A percentile compares a stretch with the other conserved stretches of the same genome.
Evolutionary conservation across 1,140 invertebrate genomes (phyloP).

Genomic region (Drosophila pallidifrons): DNA sequence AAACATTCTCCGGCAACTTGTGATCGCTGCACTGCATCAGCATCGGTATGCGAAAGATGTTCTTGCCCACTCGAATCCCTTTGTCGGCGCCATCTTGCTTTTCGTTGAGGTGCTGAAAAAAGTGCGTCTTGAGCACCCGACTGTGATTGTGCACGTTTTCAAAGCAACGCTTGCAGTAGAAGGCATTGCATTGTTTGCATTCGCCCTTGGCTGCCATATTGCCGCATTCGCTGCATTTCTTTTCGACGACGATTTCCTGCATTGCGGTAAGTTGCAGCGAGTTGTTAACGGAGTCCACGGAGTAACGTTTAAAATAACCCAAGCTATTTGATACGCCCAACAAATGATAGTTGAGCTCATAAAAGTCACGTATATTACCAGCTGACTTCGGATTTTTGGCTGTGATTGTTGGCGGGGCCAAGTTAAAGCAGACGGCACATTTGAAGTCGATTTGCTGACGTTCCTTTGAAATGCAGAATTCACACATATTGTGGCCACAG

Average conservation of each 20-base stretch:
- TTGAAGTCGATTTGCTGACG: constrained; percentile 34
- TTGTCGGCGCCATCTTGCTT: background rate
- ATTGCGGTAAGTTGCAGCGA: constrained; percentile 11
- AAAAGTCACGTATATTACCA: constrained; percentile 51
- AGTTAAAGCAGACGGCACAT: constrained; percentile 55
- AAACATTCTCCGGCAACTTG: constrained; percentile 15
- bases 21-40: constrained; percentile 32
- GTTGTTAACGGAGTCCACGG: constrained; percentile 39
- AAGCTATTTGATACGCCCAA: constrained; percentile 52
- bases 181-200: constrained; percentile 65
- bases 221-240: constrained; percentile 69
- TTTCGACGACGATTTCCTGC: constrained; percentile 16
- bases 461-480: constrained; percentile 59
- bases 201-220: constrained; percentile 29
- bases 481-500: constrained; percentile 74
- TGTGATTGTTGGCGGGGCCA: constrained; percentile 42
- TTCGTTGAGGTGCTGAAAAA: constrained; percentile 12
- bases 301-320: constrained; percentile 25
- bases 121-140: constrained; percentile 65
- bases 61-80: constrained; percentile 34
- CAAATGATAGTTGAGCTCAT: constrained; percentile 70
- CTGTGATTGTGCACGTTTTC: constrained; percentile 60
- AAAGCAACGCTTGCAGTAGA: constrained; percentile 69
- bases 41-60: constrained; percentile 40
- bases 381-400: constrained; percentile 23